These are phyloP conservation scores for Drosophila neutralis DNA, from an alignment of 2,888 invertebrate species.

Conservation along the genomic window DNA sequence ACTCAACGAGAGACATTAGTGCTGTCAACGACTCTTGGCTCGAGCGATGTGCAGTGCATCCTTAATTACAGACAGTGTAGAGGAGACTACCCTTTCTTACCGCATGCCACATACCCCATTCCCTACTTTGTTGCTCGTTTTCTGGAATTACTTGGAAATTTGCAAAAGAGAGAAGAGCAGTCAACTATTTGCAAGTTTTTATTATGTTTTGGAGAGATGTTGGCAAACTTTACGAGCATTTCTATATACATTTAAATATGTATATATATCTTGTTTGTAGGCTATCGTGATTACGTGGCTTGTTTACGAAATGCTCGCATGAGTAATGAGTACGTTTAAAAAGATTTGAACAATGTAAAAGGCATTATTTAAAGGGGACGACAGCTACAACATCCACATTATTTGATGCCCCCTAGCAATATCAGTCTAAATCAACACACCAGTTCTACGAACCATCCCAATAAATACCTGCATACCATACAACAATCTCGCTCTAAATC, in stretches of 20 bases:
- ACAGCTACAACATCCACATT: constrained; percentile 10
- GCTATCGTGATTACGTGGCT: constrained; percentile 45
- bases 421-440: constrained; percentile 49
- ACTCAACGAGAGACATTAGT: constrained; percentile 46
- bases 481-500: constrained; percentile 65
- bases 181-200: constrained; percentile 62
- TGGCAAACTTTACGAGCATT: constrained; percentile 34
- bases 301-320: constrained; percentile 30
- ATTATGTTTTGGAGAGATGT: constrained; percentile 47
- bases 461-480: constrained; percentile 33
- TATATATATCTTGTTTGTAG: constrained; percentile 28
- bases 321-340: constrained; percentile 24
- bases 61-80: constrained; percentile 60
- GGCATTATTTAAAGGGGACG: not conserved
- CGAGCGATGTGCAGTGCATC: constrained; percentile 72
- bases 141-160: constrained; percentile 33
- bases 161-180: constrained; percentile 26
- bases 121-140: constrained; percentile 27
- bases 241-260: constrained; percentile 9
- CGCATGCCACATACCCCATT: not conserved
- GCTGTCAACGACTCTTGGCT: constrained; percentile 72
- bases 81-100: constrained; percentile 17
- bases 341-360: not conserved
- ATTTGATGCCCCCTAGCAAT: constrained; percentile 45
- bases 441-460: constrained; percentile 25